Conservation (phyloP, 2,888 invertebrate genomes). For the Dicyrtoma fusca region DNA sequence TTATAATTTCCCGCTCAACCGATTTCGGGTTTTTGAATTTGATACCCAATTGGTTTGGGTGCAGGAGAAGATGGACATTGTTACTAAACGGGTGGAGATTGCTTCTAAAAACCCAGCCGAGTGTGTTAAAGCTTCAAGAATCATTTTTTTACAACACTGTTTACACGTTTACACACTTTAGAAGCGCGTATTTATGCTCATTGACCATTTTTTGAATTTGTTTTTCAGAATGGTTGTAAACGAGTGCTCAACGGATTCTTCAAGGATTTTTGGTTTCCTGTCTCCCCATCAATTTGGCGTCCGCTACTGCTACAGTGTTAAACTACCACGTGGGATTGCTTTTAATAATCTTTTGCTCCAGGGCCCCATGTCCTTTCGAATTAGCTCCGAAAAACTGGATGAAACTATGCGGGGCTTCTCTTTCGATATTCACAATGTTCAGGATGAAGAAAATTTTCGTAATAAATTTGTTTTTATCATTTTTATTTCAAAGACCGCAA, state of each 20-base stretch:
- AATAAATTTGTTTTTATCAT: too few species aligned
- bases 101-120: neutral
- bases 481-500: too few species aligned
- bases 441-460: too few species aligned
- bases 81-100: constrained; percentile 1
- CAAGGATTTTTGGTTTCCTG: constrained; percentile 37
- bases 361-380: constrained; percentile 69
- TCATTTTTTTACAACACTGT: too few species aligned
- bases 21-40: constrained; percentile 76
- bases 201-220: too few species aligned
- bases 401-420: constrained; percentile 48
- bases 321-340: constrained; percentile 56
- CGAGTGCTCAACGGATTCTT: constrained; percentile 35
- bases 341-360: constrained; percentile 65
- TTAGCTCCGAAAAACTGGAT: constrained; percentile 68
- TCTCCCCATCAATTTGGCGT: constrained; percentile 66
- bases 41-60: constrained; percentile 60
- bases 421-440: constrained; percentile 10
- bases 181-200: too few species aligned
- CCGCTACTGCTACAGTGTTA: constrained; percentile 70
- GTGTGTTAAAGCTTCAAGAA: neutral
- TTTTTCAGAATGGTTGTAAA: constrained; percentile 14
- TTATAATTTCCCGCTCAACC: constrained; percentile 76
- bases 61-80: constrained; percentile 25
- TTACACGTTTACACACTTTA: too few species aligned